These are phyloP conservation scores for Aix galericulata DNA, from an alignment of 2,113 vertebrate genomes.

Conservation along the genomic window DNA sequence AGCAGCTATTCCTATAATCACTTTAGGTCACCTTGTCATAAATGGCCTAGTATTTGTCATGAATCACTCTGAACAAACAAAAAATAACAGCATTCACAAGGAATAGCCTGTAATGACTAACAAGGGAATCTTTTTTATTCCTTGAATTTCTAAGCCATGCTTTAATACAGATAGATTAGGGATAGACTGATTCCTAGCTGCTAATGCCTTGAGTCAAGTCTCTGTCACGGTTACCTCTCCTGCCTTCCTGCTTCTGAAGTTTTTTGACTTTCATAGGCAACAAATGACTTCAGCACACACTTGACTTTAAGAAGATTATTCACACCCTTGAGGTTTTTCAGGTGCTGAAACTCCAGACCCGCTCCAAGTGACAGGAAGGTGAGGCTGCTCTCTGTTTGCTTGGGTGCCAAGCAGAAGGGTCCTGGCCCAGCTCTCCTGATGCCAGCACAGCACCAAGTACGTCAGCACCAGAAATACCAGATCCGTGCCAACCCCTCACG, in stretches of 20 bases:
- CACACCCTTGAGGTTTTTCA: neutral
- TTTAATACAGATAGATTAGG: neutral
- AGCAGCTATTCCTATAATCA: neutral
- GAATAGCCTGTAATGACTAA: neutral
- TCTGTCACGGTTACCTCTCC: neutral
- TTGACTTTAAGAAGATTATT: neutral
- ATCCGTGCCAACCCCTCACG: neutral
- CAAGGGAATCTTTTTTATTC: neutral
- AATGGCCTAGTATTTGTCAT: neutral
- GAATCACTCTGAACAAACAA: neutral
- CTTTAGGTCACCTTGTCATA: neutral
- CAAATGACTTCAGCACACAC: neutral
- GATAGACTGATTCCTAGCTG: neutral
- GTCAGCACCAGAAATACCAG: neutral
- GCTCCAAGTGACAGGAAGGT: neutral
- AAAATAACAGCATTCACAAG: neutral
- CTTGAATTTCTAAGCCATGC: neutral
- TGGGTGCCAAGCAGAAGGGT: neutral
- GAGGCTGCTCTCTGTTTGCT: neutral
- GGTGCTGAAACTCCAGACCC: neutral
- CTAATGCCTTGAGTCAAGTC: neutral
- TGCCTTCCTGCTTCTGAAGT: neutral
- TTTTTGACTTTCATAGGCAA: neutral
- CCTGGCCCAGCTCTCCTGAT: neutral
- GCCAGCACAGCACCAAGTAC: neutral